Conservation (phyloP, 2,113 vertebrate species). For the Hemibagrus wyckioides region DNA sequence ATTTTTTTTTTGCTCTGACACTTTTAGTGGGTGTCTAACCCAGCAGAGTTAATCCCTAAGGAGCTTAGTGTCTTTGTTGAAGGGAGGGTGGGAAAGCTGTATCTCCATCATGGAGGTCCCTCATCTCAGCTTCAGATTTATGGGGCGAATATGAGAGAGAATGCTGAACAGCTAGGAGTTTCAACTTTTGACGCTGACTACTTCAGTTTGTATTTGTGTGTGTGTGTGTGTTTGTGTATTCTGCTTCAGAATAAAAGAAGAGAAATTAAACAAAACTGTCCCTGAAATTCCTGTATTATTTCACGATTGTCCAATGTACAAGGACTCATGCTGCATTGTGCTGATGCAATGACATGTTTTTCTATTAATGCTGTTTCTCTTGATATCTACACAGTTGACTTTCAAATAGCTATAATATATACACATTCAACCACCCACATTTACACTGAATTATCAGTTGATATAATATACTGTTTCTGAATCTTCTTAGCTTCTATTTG, state of each 20-base stretch:
- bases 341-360: no score
- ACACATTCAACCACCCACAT: no score
- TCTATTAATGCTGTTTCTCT: neutral
- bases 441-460: no score
- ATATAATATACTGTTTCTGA: no score
- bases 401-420: no score
- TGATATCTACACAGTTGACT: neutral
- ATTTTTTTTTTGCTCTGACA: slow-evolving; percentile 13
- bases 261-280: neutral
- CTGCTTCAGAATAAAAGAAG: neutral
- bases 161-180: neutral
- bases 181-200: neutral
- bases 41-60: slow-evolving; percentile 28
- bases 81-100: neutral
- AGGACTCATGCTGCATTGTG: no score
- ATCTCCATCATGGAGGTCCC: slow-evolving; percentile 13
- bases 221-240: neutral
- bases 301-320: neutral
- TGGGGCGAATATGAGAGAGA: neutral
- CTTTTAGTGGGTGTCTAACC: slow-evolving; percentile 29
- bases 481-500: neutral
- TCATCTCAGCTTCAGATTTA: slow-evolving; percentile 6
- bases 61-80: slow-evolving; percentile 36
- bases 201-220: neutral
- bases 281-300: neutral